Percentiles rank a stretch among this genome's conserved stretches.
These are phyloP conservation scores for Bos javanicus DNA, from an alignment of 2,113 vertebrate species.

Conservation along the genomic window DNA sequence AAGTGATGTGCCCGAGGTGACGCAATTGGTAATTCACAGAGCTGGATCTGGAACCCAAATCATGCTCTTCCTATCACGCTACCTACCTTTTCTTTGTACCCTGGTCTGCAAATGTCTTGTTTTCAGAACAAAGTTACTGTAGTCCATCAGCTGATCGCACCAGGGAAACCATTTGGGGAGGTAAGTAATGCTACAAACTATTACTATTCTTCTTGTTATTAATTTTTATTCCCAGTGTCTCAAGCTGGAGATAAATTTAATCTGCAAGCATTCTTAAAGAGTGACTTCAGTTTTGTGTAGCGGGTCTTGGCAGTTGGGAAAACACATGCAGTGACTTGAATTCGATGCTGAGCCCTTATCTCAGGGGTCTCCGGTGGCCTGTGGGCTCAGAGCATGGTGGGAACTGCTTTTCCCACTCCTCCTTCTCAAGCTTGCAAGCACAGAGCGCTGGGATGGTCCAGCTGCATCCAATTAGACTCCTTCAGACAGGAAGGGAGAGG, in stretches of 20 bases:
- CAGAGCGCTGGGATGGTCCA: not conserved
- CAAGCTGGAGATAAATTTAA: not conserved
- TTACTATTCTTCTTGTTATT: not conserved
- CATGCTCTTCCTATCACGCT: not conserved
- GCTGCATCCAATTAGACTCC: constrained; percentile 69
- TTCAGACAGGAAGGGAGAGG: constrained; percentile 65
- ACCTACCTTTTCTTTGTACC: not conserved
- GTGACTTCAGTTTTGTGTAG: not conserved
- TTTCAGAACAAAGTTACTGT: not conserved
- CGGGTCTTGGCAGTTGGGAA: not conserved
- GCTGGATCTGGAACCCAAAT: not conserved
- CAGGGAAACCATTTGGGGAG: not conserved
- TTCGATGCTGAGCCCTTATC: not conserved
- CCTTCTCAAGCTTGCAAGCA: not conserved
- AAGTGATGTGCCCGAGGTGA: not conserved
- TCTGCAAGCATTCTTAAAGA: constrained; percentile 21
- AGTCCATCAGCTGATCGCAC: not conserved
- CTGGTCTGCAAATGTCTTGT: not conserved
- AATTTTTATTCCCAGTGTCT: not conserved
- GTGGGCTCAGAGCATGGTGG: not conserved
- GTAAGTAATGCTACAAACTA: not conserved
- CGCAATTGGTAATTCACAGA: not conserved
- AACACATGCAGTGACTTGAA: not conserved
- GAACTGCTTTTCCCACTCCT: not conserved
- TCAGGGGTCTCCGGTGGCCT: not conserved